Evolutionary conservation across 2,113 vertebrate genomes (phyloP), one percentile per base, ranked within the genome.

Genomic region (Lasiurus borealis): DNA sequence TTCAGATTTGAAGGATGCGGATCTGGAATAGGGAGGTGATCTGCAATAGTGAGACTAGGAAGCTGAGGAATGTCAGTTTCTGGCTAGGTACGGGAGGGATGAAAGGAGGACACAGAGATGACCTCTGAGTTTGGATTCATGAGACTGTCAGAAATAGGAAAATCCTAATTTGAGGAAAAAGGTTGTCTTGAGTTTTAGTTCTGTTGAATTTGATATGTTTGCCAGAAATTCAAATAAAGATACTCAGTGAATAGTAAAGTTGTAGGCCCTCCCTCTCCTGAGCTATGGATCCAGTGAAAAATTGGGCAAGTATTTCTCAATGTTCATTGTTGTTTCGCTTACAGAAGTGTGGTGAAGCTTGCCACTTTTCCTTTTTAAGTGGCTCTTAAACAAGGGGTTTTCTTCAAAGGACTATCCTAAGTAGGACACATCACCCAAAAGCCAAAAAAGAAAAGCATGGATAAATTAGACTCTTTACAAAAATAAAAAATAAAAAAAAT

Each of bases 371-470:
- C 73, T 90, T 54, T 80, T 94, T 52, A 71, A 62, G 64, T 80
- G 72, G 64, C 81, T 72, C 64, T 72, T 78, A 44, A 80, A 54
- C 8, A 15, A 52, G 52, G 52, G 73, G 90, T 44, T 66, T 76
- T 89, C 34, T 93, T 76, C 85, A 94, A 36, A 57, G 76, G 57
- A 83, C 46, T 57, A 36, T 48, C n/a, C 54, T 34, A 78, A 72
- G 34, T n/a, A 73, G 54, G 81, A 40, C 52, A 54, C 16, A 80
- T 64, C 34, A 46, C 75, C 64, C 21, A 46, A 80, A 85, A 72
- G 64, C 81, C 50, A 72, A 94, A 50, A n/a, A 27, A 64, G 87
- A 85, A 85, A 94, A 40, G 19, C 5, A 29, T 80, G 59, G 80
- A 52, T 78, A 78, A 85, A 50, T 9, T 85, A 27, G 52, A 64